Percentiles rank a stretch among this genome's conserved stretches.
Conservation (phyloP, 1,140 invertebrate species). For the Apis laboriosa region DNA sequence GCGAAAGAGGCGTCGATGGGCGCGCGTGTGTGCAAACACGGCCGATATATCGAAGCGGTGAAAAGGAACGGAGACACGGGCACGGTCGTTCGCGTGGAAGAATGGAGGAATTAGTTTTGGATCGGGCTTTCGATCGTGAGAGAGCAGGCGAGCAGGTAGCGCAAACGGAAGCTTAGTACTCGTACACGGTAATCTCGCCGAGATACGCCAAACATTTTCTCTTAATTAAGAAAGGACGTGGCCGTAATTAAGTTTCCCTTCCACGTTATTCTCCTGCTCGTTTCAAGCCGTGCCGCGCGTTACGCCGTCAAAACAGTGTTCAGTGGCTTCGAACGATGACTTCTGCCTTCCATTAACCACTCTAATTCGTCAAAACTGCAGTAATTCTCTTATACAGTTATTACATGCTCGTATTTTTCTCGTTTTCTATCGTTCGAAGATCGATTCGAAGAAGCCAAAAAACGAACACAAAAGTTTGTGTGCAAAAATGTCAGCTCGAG, state of each 20-base stretch:
- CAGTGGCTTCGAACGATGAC: not conserved
- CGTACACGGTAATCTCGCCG: conserved; percentile 60
- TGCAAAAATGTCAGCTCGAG: no score
- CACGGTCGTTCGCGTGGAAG: conserved; percentile 47
- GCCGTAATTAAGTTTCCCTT: conserved; percentile 69
- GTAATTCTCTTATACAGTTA: no score
- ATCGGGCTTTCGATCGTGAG: conserved; percentile 66
- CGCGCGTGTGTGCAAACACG: not conserved
- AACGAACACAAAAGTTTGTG: no score
- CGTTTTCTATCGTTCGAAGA: no score
- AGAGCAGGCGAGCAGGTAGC: conserved; percentile 54
- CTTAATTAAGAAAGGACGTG: conserved; percentile 73
- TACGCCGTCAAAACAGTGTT: conserved; percentile 37
- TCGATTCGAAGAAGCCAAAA: no score
- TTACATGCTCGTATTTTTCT: no score
- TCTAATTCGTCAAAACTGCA: not conserved
- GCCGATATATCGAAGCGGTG: conserved; percentile 22
- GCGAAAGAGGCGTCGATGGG: not conserved
- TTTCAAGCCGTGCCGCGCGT: conserved; percentile 12
- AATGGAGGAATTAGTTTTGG: conserved; percentile 58
- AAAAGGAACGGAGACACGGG: conserved; percentile 37
- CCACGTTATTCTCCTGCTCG: conserved; percentile 44
- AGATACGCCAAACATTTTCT: conserved; percentile 72
- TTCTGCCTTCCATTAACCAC: conserved; percentile 1
- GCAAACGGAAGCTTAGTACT: conserved; percentile 61